phyloP scores from a whole-genome alignment of 2,888 invertebrate genomes.

The Ophioninae sp. region DNA sequence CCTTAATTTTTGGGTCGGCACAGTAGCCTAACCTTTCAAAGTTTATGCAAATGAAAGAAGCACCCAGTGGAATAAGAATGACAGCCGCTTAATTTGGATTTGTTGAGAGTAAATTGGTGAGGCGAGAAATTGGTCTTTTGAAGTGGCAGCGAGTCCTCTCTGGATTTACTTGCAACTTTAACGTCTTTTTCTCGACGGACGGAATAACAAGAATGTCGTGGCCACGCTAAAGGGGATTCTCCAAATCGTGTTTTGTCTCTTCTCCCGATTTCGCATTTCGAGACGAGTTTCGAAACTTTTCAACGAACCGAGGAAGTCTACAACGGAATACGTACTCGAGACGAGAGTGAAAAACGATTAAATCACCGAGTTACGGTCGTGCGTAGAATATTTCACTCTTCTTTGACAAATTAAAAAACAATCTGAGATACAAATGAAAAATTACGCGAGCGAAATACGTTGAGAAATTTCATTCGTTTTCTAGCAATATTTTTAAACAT shows the following conservation, averaged over 20 bases:
- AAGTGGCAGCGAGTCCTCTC: slow-evolving; percentile 18
- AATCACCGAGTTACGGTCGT: neutral
- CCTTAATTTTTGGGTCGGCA: too few relatives aligned
- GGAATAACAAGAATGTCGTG: slow-evolving; percentile 47
- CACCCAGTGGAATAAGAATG: neutral
- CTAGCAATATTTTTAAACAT: too few relatives aligned
- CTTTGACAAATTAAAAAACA: slow-evolving; percentile 20
- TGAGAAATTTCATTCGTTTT: neutral
- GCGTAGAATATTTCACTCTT: neutral
- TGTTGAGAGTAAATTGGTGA: slow-evolving; percentile 46
- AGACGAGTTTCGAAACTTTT: slow-evolving; percentile 59
- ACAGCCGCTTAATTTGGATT: slow-evolving; percentile 49
- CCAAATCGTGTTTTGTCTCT: slow-evolving; percentile 56
- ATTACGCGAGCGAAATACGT: neutral
- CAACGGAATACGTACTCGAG: slow-evolving; percentile 46
- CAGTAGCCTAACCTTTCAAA: too few relatives aligned
- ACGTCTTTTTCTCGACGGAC: slow-evolving; percentile 29
- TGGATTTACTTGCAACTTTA: slow-evolving; percentile 16
- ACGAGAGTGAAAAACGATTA: slow-evolving; percentile 34
- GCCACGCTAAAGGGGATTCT: slow-evolving; percentile 33
- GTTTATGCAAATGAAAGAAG: neutral
- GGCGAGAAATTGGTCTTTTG: slow-evolving; percentile 33
- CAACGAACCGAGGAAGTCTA: slow-evolving; percentile 8
- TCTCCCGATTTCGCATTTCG: slow-evolving; percentile 60
- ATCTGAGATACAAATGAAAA: neutral